Evolutionary conservation across 2,888 invertebrate genomes (phyloP).

Genomic region (Malthinus flaveolus): DNA sequence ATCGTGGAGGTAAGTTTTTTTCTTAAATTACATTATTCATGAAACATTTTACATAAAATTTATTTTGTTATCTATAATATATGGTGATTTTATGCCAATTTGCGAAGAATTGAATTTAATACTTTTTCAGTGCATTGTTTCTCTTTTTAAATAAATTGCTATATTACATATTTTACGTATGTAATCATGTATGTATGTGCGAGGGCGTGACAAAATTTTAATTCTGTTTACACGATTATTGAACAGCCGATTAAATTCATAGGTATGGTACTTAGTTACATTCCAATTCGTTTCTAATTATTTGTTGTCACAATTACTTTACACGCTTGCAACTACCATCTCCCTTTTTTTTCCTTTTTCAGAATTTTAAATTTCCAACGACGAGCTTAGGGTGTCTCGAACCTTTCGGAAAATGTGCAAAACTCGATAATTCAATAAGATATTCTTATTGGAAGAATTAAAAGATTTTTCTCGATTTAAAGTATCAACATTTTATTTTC

Average conservation of each 20-base stretch:
- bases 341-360: too few species aligned
- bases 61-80: conserved; percentile 19
- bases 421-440: too few species aligned
- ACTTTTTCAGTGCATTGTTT: conserved; percentile 6
- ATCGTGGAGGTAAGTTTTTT: conserved; percentile 84
- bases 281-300: too few species aligned
- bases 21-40: conserved; percentile 25
- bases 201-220: conserved; percentile 3
- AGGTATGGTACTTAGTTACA: too few species aligned
- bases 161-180: background rate
- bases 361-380: too few species aligned
- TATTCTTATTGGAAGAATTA: too few species aligned
- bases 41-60: conserved; percentile 22
- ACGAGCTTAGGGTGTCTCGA: too few species aligned
- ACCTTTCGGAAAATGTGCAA: too few species aligned
- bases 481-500: too few species aligned
- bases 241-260: background rate
- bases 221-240: background rate
- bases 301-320: too few species aligned
- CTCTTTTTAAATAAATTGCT: conserved; percentile 1
- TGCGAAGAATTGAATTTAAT: conserved; percentile 9
- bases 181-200: background rate
- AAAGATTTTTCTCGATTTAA: too few species aligned
- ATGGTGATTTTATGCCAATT: conserved; percentile 19
- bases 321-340: too few species aligned